These are phyloP conservation scores for Notodonta dromedarius DNA, from an alignment of 2,888 invertebrate species.

Conservation along the genomic window DNA sequence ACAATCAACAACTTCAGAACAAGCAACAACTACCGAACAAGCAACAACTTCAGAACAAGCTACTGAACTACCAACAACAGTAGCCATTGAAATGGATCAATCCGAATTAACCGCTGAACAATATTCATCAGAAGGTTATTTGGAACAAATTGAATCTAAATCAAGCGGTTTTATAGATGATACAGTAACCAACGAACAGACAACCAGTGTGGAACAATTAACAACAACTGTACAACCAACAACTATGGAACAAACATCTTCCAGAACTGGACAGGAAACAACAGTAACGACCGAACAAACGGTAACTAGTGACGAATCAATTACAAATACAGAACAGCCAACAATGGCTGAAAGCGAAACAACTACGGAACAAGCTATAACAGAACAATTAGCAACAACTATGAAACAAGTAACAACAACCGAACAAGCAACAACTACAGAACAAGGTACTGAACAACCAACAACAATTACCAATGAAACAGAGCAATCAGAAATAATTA, in stretches of 20 bases:
- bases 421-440: background rate
- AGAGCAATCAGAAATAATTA: too few species aligned
- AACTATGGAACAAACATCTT: background rate
- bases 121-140: too few species aligned
- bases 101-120: background rate
- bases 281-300: background rate
- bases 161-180: background rate
- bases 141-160: too few species aligned
- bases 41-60: slow-evolving; percentile 14
- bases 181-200: slow-evolving; percentile 13
- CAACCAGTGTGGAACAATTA: slow-evolving; percentile 5
- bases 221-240: slow-evolving; percentile 5
- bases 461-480: background rate
- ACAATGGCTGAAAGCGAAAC: slow-evolving; percentile 9
- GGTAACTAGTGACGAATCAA: slow-evolving; percentile 12
- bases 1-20: slow-evolving; percentile 8
- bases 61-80: slow-evolving; percentile 10
- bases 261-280: slow-evolving; percentile 4
- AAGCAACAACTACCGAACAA: slow-evolving; percentile 10
- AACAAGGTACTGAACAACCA: slow-evolving; percentile 3
- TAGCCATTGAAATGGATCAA: background rate
- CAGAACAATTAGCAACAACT: slow-evolving; percentile 10
- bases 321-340: slow-evolving; percentile 2
- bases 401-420: slow-evolving; percentile 8
- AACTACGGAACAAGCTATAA: slow-evolving; percentile 5